Evolutionary conservation across 1,140 invertebrate genomes (phyloP).

Genomic region (Sycophaga agraensis): DNA sequence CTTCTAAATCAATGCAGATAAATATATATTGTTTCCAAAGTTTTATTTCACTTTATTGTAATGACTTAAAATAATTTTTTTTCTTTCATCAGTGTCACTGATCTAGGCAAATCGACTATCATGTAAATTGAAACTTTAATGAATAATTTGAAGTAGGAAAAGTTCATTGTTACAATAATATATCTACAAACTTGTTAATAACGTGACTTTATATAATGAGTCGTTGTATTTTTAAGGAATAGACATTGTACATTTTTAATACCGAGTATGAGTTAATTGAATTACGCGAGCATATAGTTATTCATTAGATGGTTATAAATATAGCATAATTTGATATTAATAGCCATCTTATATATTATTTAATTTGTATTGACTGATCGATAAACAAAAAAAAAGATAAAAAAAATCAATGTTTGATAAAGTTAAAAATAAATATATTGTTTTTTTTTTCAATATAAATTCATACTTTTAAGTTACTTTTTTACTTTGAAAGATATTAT

Average conservation of each 20-base stretch:
- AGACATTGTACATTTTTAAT: constrained; percentile 26
- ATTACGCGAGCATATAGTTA: constrained; percentile 8
- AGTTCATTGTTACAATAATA: constrained; percentile 19
- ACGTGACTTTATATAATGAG: constrained; percentile 16
- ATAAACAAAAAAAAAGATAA: constrained; percentile 11
- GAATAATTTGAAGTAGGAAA: constrained; percentile 14
- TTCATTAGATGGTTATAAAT: constrained; percentile 19
- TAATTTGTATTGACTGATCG: constrained; percentile 24
- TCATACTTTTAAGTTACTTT: constrained; percentile 10
- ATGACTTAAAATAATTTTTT: constrained; percentile 24
- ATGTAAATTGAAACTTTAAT: constrained; percentile 27
- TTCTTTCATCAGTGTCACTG: constrained; percentile 24
- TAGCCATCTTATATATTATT: constrained; percentile 22
- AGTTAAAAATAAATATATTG: constrained; percentile 5
- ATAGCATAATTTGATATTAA: constrained; percentile 22
- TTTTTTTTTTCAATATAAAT: constrained; percentile 7
- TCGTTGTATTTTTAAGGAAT: constrained; percentile 23
- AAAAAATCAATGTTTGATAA: constrained; percentile 11
- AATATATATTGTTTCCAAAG: constrained; percentile 20
- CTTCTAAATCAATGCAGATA: constrained; percentile 3
- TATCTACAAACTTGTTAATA: constrained; percentile 20
- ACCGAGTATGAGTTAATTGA: constrained; percentile 10
- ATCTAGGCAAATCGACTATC: constrained; percentile 13
- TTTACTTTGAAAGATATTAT: constrained; percentile 9
- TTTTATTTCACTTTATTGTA: constrained; percentile 16